Conservation (phyloP, 2,113 vertebrate species). For the Uria aalge region DNA sequence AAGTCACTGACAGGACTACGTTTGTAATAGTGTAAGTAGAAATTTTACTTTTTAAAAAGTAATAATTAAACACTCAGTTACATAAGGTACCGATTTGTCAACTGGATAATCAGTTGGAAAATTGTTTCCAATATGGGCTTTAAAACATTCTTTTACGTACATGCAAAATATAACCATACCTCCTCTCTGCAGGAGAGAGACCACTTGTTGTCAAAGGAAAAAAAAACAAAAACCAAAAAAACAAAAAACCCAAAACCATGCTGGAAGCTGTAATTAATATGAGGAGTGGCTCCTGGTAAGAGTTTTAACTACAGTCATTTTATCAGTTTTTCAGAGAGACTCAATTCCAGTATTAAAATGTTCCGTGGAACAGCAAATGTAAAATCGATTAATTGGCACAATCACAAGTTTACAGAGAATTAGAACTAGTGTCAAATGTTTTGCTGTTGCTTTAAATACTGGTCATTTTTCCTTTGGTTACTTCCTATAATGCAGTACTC, state of each 20-base stretch:
- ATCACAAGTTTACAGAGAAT: constrained; percentile 47
- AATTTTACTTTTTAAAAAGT: constrained; percentile 73
- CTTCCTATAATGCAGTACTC: constrained; percentile 26
- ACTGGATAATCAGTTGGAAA: constrained; percentile 73
- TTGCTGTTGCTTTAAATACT: constrained; percentile 58
- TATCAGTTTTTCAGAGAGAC: constrained; percentile 34
- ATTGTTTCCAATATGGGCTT: constrained; percentile 70
- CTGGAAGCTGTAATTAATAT: constrained; percentile 12
- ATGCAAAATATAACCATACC: constrained; percentile 52
- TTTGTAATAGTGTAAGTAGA: constrained; percentile 68
- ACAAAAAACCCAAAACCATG: neutral
- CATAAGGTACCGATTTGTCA: constrained; percentile 67
- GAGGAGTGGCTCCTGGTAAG: constrained; percentile 16
- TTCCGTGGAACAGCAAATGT: constrained; percentile 32
- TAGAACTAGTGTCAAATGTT: neutral
- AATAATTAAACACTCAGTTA: constrained; percentile 65
- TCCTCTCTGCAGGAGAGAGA: constrained; percentile 48
- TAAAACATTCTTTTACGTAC: constrained; percentile 62
- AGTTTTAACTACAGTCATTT: constrained; percentile 24
- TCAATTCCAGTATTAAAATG: constrained; percentile 25
- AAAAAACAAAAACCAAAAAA: neutral
- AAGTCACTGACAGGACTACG: constrained; percentile 68
- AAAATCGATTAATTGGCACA: constrained; percentile 66
- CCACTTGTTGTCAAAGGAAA: constrained; percentile 9
- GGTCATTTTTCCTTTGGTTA: constrained; percentile 66